Evolutionary conservation across 2,888 invertebrate species (phyloP).

Genomic region (Agrochola circellaris): DNA sequence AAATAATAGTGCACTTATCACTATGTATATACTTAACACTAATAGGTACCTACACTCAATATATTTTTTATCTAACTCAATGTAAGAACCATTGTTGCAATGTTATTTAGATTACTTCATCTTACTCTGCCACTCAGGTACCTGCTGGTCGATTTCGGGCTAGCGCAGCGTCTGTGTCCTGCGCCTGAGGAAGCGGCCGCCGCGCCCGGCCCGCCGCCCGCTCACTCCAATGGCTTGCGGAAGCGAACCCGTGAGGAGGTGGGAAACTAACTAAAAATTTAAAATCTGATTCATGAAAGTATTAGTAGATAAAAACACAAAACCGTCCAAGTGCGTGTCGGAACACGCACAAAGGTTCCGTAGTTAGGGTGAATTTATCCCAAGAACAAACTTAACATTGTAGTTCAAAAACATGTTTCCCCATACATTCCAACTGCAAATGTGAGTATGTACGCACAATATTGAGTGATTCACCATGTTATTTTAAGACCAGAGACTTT

Average conservation of each 20-base stretch:
- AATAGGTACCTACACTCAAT: not conserved
- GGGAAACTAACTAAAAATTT: not conserved
- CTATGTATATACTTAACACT: not conserved
- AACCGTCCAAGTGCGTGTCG: not conserved
- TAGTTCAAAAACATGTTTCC: no score
- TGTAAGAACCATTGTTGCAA: no score
- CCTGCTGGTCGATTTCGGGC: slow-evolving; percentile 96
- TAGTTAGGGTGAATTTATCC: no score
- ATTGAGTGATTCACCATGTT: no score
- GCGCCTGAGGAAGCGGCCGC: slow-evolving; percentile 60
- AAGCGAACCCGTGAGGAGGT: slow-evolving; percentile 78
- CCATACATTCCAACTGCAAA: no score
- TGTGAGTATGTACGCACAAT: no score
- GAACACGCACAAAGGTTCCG: no score
- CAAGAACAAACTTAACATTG: no score
- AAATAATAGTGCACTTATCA: not conserved
- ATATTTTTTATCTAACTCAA: not conserved
- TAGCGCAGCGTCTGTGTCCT: slow-evolving; percentile 92
- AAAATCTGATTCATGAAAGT: not conserved
- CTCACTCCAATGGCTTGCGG: slow-evolving; percentile 60
- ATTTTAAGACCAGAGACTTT: no score
- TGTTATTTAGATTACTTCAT: not conserved
- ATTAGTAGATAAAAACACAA: not conserved
- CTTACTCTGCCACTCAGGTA: slow-evolving; percentile 86
- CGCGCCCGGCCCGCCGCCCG: slow-evolving; percentile 90